Evolutionary conservation across 2,888 invertebrate genomes (phyloP), one percentile per base, ranked within the genome.

Genomic region (Nycteola revayana): DNA sequence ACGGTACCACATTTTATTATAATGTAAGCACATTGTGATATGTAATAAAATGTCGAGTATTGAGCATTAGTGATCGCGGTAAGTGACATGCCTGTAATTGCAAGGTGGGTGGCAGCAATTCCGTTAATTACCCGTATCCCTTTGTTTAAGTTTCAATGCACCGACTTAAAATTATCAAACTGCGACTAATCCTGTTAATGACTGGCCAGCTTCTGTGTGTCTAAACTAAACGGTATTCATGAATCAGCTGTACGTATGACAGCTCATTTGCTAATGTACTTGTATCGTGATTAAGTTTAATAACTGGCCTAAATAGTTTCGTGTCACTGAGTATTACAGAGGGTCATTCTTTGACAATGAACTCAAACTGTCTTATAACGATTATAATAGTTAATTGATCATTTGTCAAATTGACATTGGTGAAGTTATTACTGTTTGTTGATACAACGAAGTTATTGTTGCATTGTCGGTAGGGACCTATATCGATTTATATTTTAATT

Each of bases 291-390:
- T 72, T 62, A 61, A 42, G 52, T 57, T 59, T 60, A 59, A 54
- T 55, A 54, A 60, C 47, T 66, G 75, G 58, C 76, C 79, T 68
- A 64, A 73, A 80, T 81, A 75, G 62, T 68, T 68, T 51, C 39
- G 41, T 45, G 51, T 42, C 51, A 51, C 44, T 49, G 32, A 55
- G 62, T 46, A 29, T 22, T 21, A 21, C 7, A 22, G 49, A 68
- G 76, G 77, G 79, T 74, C 74, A 75, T 44, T 51, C 43, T 60
- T 57, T 78, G 82, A 66, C 83, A 86, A 75, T 85, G 87, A 86
- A 84, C 85, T 82, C 67, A 76, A 82, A 80, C 66, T 72, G 77
- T 74, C 73, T 59, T 63, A 51, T 48, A 51, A 38, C 47, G 50
- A 2, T 21, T 21, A 21, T 21, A 21, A 21, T 21, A 21, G 49